Evolutionary conservation across 2,797 vertebrate genomes (phyloP), one percentile per base, ranked within the genome.

Genomic region (Toxotes lorentzi): DNA sequence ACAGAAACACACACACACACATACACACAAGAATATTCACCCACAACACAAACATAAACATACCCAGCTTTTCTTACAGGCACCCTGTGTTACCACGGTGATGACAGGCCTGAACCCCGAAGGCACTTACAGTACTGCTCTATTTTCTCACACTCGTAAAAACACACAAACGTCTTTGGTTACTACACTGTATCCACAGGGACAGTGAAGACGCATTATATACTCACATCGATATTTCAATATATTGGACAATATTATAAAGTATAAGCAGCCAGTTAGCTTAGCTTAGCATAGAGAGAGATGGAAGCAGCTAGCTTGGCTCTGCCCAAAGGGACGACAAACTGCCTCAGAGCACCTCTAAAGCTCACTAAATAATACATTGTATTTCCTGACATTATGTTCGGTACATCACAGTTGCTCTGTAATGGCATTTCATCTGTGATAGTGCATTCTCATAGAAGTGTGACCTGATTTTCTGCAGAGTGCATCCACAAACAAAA

Each of bases 41-140:
- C 72, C 78, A 82, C 59, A 85, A 84, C 82, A 86, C 81, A 89
- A 84, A 87, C 76, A 79, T 70, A 88, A 83, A 84, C 75, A 74
- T 40, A 86, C 41, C 32, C 56, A 41, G 60, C 16, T 48, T 78
- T 80, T 77, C 63, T 61, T 74, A 61, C 70, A 45, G 60, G 61
- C 30, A 57, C 51, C 41, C 35, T 51, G 68, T 81, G 73, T 60
- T 57, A 73, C 76, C 61, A 66, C 45, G 5, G 48, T 10, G 66
- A 78, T 78, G 76, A 85, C 84, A 77, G 57, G 51, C 53, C 73
- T 21, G 45, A 86, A 40, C 16, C 41, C 12, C 1, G 41, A 68
- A 43, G 61, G 62, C 65, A 35, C 62, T 48, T 57, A 21, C 50
- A 67, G 30, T 11, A 1, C 40, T 61, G 63, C 61, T 74, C 51